Percentiles rank a stretch among this genome's conserved stretches.
These are phyloP conservation scores for Gallinago nigripennis DNA, from an alignment of 2,797 vertebrate genomes.

Conservation along the genomic window DNA sequence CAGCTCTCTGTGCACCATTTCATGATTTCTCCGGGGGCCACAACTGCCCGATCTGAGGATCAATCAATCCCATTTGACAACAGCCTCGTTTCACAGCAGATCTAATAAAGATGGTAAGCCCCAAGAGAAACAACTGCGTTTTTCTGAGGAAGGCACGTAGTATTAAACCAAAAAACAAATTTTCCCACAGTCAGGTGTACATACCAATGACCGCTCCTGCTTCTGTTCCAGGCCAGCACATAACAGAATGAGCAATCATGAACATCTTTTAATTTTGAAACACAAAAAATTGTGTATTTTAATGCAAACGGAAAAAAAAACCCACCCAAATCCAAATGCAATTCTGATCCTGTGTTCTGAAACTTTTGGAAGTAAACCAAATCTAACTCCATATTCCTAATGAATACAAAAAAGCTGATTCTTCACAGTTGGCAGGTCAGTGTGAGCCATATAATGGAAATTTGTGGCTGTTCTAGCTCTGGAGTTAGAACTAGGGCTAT, in stretches of 20 bases:
- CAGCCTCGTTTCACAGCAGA: background rate
- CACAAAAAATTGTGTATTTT: background rate
- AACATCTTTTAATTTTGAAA: background rate
- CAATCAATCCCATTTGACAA: background rate
- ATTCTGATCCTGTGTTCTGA: background rate
- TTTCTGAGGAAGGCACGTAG: background rate
- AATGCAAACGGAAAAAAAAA: background rate
- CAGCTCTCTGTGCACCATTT: background rate
- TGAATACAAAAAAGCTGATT: constrained; percentile 21
- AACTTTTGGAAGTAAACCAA: background rate
- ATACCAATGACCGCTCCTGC: background rate
- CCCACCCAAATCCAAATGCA: background rate
- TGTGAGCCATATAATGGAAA: background rate
- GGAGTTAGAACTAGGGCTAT: background rate
- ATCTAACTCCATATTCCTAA: background rate
- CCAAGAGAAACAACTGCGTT: background rate
- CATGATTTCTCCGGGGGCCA: background rate
- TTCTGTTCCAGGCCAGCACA: background rate
- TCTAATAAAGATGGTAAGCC: background rate
- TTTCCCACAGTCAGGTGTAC: background rate
- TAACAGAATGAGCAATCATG: background rate
- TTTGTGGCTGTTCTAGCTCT: background rate
- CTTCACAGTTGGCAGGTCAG: background rate
- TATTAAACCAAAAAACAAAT: background rate
- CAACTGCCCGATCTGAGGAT: background rate